These are phyloP conservation scores for Variabilichromis moorii DNA, from an alignment of 2,113 vertebrate genomes.

Conservation along the genomic window DNA sequence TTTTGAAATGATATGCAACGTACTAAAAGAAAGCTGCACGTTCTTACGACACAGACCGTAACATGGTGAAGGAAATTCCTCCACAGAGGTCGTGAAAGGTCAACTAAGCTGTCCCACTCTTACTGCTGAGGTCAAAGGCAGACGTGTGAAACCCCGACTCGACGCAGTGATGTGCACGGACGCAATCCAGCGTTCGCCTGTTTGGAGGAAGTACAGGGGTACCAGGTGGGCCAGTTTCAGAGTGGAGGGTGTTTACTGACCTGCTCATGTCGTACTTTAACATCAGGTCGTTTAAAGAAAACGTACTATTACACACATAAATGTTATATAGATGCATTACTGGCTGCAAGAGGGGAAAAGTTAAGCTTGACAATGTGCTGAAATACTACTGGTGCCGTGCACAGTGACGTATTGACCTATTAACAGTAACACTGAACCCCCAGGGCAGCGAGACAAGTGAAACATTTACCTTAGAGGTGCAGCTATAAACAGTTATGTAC, in stretches of 20 bases:
- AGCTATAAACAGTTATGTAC: neutral
- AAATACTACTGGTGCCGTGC: neutral
- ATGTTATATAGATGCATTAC: neutral
- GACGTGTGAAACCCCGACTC: neutral
- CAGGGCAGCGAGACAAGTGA: neutral
- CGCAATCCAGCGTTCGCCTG: neutral
- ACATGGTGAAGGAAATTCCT: neutral
- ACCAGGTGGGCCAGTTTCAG: neutral
- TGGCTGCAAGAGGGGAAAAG: neutral
- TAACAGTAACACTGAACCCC: neutral
- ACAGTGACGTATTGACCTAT: neutral
- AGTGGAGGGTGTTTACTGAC: neutral
- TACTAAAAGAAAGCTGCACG: neutral
- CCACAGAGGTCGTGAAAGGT: neutral
- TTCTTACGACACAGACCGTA: neutral
- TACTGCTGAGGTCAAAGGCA: neutral
- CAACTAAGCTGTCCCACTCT: neutral
- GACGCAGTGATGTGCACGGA: neutral
- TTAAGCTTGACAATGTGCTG: neutral
- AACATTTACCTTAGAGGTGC: neutral
- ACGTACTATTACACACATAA: neutral
- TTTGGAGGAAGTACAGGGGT: neutral
- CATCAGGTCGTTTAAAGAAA: neutral
- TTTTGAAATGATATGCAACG: neutral
- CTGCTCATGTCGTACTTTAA: neutral